Base-by-base conservation (phyloP, 1,140 invertebrate species). In the Heliconius eleuchia region DNA sequence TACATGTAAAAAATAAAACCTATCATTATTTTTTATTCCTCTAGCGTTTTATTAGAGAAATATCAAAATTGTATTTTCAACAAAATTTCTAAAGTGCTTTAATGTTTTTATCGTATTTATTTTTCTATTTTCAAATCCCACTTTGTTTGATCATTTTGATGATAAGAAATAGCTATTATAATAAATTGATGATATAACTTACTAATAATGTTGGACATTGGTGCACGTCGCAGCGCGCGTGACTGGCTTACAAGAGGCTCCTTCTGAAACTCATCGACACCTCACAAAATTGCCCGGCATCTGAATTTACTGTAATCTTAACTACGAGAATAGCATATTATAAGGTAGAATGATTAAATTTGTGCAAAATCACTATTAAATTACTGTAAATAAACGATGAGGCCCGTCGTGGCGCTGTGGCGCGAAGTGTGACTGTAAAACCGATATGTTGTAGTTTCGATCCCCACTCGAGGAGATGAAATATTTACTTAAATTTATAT, bases 161-260 rank as follows among this genome's bases (percentile, higher is more conserved):
- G 60, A 66, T 27, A 66, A 66, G 60, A 66, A 66, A 66, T 27
- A 66, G 60, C 27, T 66, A 66, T 66, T 66, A 66, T 66, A 66
- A 66, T 30, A 80, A 72, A 75, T 71, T 79, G 74, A 76, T 0
- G 52, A 82, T 77, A 73, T 82, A 73, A 78, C 76, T 71, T 60
- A 76, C 78, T 83, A 84, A 86, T 84, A 83, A 81, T 79, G 77
- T 79, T 37, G 76, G 78, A 84, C 83, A 84, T 83, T 77, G 83
- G 76, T 82, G 77, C 84, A 80, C 78, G 77, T 81, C 72, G 66
- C 55, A 39, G 19, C 50, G 50, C 70, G 79, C 84, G 84, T 85
- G 84, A 84, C 70, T 72, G n/a, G 84, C 18, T 76, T 84, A 70
- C 73, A 74, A 23, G 52, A 83, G 8, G 11, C 23, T 39, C 19